Percentiles rank a stretch among this genome's conserved stretches.
Evolutionary conservation across 2,797 vertebrate species (phyloP).

Genomic region (Acanthopagrus latus): DNA sequence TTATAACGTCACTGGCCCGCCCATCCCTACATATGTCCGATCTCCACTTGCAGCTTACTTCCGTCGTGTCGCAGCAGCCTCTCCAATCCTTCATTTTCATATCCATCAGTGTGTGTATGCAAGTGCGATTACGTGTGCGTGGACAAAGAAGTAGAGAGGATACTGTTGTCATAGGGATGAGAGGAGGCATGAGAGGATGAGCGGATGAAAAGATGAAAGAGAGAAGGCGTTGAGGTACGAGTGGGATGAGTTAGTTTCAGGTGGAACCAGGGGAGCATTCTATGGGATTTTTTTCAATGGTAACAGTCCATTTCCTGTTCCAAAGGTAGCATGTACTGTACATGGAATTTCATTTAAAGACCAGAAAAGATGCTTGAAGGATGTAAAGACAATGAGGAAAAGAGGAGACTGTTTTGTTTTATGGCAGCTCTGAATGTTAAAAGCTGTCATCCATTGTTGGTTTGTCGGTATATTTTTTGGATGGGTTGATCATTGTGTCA

Average conservation of each 20-base stretch:
- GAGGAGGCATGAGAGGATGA: slow-evolving; percentile 7
- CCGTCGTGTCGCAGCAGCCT: slow-evolving; percentile 24
- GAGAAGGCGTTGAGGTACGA: not conserved
- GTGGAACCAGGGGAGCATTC: not conserved
- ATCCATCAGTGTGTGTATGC: slow-evolving; percentile 22
- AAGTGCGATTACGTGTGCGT: slow-evolving; percentile 36
- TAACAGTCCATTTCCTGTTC: not conserved
- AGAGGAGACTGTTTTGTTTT: not conserved
- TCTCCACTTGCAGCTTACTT: slow-evolving; percentile 28
- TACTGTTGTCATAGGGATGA: slow-evolving; percentile 13
- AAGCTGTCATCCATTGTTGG: not conserved
- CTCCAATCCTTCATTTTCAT: slow-evolving; percentile 56
- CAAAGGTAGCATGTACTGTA: not conserved
- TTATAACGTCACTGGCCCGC: slow-evolving; percentile 23
- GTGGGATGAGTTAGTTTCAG: not conserved
- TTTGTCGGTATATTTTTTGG: not conserved
- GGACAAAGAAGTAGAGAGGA: slow-evolving; percentile 8
- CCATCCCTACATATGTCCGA: slow-evolving; percentile 38
- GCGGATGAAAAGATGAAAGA: slow-evolving; percentile 17
- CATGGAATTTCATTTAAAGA: not conserved
- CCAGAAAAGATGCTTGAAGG: not conserved
- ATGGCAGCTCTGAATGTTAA: not conserved
- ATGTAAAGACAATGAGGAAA: slow-evolving; percentile 6
- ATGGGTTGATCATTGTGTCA: no score
- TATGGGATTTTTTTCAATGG: not conserved